phyloP scores from a whole-genome alignment of 2,797 vertebrate genomes.

The Tokudaia muenninki region DNA sequence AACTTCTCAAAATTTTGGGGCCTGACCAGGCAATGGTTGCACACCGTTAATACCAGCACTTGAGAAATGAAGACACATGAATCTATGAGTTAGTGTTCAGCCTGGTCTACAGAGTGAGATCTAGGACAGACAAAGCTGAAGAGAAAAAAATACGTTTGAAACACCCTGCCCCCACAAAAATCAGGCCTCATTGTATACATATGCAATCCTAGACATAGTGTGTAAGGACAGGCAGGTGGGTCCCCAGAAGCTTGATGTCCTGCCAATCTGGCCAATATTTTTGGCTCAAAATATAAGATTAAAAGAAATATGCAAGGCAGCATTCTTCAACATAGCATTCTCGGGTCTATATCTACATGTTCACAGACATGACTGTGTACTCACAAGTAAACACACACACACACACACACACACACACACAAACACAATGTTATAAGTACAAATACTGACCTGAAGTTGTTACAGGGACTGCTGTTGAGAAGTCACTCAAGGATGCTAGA shows the following conservation, averaged over 20 bases:
- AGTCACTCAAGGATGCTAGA: slow-evolving; percentile 42
- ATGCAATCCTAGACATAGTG: neutral
- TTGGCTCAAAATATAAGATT: neutral
- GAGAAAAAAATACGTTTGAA: neutral
- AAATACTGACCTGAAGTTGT: slow-evolving; percentile 70
- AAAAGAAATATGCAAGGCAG: neutral
- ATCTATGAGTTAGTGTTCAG: neutral
- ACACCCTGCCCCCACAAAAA: neutral
- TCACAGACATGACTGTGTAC: too few species aligned
- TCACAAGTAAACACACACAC: neutral
- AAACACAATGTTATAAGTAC: neutral
- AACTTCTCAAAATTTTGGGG: neutral
- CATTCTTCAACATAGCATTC: neutral
- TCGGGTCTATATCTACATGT: neutral
- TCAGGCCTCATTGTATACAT: neutral
- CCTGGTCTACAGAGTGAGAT: neutral
- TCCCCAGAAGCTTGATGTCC: neutral
- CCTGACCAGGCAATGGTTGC: neutral
- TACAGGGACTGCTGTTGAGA: slow-evolving; percentile 5
- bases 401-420: neutral
- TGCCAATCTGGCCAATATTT: neutral
- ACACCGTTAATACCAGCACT: neutral
- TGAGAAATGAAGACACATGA: neutral
- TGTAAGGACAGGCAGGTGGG: too few species aligned
- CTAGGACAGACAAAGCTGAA: neutral